Base-by-base conservation (phyloP, 2,113 vertebrate genomes). In the Mustela lutreola region DNA sequence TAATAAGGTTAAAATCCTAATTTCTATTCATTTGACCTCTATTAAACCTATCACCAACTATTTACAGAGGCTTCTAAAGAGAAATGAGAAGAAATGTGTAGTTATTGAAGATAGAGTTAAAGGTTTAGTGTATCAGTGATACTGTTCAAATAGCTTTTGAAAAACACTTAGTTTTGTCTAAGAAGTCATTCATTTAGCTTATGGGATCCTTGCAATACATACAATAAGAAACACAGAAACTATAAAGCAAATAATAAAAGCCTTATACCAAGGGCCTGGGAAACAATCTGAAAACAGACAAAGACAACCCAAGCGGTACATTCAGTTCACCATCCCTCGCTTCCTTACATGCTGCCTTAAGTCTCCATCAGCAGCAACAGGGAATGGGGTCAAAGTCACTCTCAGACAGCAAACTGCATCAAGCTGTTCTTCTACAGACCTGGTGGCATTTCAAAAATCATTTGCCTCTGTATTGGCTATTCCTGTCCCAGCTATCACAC, bases 21-120 rank as follows among this genome's bases (percentile, higher is more conserved):
- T 70, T 88, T 95, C 5, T 96, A n/a, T 78, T 95, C 39, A 76
- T 93, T 71, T 97, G 28, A 39, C 58, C 31, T 96, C 45, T 60
- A 39, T 62, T 89, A 94, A 96, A 53, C 45, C 48, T 36, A 91
- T 56, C 36, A 62, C 21, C 39, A 50, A 67, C 11, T 84, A 60
- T 76, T 97, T 82, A 83, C 60, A 31, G 33, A 86, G 7, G 4
- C 4, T 76, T 84, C 56, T 56, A 71, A 31, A 76, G 12, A 76
- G n/a, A 89, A 89, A 90, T 80, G 9, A 73, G 84, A 90, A 26
- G 24, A 88, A 90, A 92, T 5, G 80, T 50, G 62, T n/a, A 87
- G 22, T 92, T 84, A 70, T 14, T 36, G 10, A 73, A 63, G 39
- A 67, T 24, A 76, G 24, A 84, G n/a, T 79, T 89, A 95, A 90